Evolutionary conservation across 1,140 invertebrate genomes (phyloP), one percentile per base, ranked within the genome.

Genomic region (Bombus waltoni): DNA sequence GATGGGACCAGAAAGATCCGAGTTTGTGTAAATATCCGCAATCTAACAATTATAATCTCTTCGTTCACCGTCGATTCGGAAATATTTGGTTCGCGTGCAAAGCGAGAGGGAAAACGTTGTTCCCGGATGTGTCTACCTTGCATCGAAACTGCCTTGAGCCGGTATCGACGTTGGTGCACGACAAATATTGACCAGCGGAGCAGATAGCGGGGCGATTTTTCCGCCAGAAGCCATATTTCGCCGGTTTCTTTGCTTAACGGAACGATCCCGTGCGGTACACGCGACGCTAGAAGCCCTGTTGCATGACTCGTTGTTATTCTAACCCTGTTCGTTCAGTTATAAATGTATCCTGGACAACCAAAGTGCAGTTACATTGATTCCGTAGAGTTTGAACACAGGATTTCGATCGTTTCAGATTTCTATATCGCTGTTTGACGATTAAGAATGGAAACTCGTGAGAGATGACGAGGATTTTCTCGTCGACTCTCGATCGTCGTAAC

Each of bases 21-120:
- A 53, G 1, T 53, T 22, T 53, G 5, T 18, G 47, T 53, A 53
- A 53, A 53, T 53, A 53, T 53, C 47, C 5, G 5, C 47, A 2
- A 53, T 62, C 59, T 28, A 3, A 25, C 28, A 11, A 62, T 71
- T 57, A n/a, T 53, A 81, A 57, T 35, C 40, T 40, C 40, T 18
- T 40, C 8, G 47, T 72, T 44, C 42, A 28, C 22, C 32, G 8
- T 80, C n/a, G 13, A 42, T 18, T 35, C 47, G 32, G 73, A 82
- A 72, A 59, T 72, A 72, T 72, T 72, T 15, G 8, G 9, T 6
- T 81, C 79, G 79, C 68, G 47, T 81, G 79, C 47, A 40, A n/a
- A 40, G 8, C 73, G 47, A 72, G 28, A 22, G 32, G 13, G 35
- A 53, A 57, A 70, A 81, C 66, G 65, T 8, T 8, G 11, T 28